Evolutionary conservation across 2,888 invertebrate species (phyloP).

Genomic region (Eupithecia vulgata): DNA sequence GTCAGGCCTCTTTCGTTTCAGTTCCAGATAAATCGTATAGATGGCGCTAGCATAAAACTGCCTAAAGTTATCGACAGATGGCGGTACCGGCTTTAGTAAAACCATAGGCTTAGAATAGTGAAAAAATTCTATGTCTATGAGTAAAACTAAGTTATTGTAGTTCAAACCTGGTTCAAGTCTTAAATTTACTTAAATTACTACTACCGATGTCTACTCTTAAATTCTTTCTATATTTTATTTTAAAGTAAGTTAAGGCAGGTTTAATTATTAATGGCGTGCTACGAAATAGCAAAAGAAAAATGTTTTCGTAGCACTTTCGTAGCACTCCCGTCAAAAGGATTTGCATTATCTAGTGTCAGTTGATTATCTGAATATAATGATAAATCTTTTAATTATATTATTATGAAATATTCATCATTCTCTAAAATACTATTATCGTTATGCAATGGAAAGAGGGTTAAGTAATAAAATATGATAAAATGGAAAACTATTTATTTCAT

Average conservation of each 20-base stretch:
- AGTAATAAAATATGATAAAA: slow-evolving; percentile 42
- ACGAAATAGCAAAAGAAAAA: not conserved
- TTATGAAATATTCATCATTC: not conserved
- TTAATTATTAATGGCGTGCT: not conserved
- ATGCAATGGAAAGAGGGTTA: not conserved
- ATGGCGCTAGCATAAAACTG: slow-evolving; percentile 16
- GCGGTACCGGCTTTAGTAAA: not conserved
- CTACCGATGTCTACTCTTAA: too few relatives aligned
- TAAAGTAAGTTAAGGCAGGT: too few relatives aligned
- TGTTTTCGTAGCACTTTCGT: not conserved
- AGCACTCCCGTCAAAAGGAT: not conserved
- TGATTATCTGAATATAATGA: not conserved
- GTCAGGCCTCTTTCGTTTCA: slow-evolving; percentile 2
- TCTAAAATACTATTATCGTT: not conserved
- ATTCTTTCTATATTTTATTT: too few relatives aligned
- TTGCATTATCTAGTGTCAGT: not conserved
- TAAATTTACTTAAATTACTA: too few relatives aligned
- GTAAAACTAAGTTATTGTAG: too few relatives aligned
- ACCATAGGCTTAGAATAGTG: too few relatives aligned
- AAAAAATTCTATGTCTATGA: too few relatives aligned
- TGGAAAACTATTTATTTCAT: slow-evolving; percentile 73
- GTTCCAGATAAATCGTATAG: slow-evolving; percentile 14
- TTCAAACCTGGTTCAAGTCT: too few relatives aligned
- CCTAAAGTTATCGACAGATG: slow-evolving; percentile 7
- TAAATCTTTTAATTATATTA: too few relatives aligned